Percentiles rank a stretch among this genome's conserved stretches.
Evolutionary conservation across 2,113 vertebrate genomes (phyloP).

Genomic region (Phodopus roborovskii): DNA sequence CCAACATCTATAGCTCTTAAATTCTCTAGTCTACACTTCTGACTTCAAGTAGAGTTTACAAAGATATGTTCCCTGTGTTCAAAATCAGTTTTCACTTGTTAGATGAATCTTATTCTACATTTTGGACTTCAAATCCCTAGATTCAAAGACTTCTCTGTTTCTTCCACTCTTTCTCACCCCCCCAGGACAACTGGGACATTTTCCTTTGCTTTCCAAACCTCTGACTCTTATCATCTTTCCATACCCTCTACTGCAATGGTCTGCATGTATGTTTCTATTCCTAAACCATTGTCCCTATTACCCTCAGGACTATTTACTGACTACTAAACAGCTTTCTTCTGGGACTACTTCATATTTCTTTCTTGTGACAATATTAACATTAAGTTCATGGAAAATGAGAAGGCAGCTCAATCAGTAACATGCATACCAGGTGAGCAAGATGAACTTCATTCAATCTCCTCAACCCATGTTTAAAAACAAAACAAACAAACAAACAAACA

Average conservation of each 20-base stretch:
- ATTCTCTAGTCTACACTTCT: neutral
- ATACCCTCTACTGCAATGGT: neutral
- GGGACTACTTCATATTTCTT: neutral
- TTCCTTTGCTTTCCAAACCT: neutral
- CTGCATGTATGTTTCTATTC: neutral
- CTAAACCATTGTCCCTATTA: neutral
- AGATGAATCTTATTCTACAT: neutral
- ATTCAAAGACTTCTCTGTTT: neutral
- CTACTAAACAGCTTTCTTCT: neutral
- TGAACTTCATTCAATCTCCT: neutral
- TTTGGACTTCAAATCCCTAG: conserved; percentile 6
- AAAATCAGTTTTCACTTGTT: neutral
- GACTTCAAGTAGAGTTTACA: neutral
- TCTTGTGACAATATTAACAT: neutral
- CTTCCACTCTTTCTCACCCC: neutral
- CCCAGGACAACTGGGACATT: rapidly evolving
- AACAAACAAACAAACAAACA: too few relatives aligned
- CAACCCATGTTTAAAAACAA: neutral
- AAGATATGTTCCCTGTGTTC: neutral
- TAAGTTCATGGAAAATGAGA: neutral
- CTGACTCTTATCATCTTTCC: neutral
- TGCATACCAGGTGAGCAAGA: neutral
- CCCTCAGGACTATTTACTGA: neutral
- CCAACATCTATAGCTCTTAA: neutral
- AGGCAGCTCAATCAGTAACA: neutral